A percentile compares a stretch with the other conserved stretches of the same genome.
phyloP scores from a whole-genome alignment of 2,797 vertebrate genomes.

The Meriones psammophilus region DNA sequence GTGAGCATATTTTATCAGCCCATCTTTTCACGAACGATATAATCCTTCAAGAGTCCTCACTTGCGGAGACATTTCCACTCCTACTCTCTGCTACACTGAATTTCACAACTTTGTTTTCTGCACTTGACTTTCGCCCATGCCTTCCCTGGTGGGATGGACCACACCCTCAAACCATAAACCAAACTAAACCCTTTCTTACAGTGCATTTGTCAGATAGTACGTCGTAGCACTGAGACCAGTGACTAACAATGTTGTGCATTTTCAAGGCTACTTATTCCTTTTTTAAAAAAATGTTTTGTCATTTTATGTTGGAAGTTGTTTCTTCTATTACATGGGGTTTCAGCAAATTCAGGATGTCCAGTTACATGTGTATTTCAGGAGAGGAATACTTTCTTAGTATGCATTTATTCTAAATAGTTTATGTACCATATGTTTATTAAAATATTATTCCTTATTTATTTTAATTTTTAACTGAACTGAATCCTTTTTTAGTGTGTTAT shows the following conservation, averaged over 20 bases:
- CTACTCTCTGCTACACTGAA: background rate
- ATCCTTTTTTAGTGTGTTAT: background rate
- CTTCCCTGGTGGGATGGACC: background rate
- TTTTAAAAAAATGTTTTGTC: background rate
- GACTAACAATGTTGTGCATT: background rate
- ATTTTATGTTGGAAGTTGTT: background rate
- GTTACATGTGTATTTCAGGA: constrained; percentile 35
- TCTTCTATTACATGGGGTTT: background rate
- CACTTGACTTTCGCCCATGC: background rate
- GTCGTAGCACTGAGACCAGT: background rate
- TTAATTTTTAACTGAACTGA: background rate
- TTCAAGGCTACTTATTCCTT: background rate
- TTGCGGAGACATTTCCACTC: background rate
- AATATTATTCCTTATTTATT: background rate
- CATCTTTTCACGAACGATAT: background rate
- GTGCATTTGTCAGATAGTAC: background rate
- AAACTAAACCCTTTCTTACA: background rate
- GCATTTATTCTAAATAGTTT: background rate
- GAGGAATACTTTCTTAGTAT: background rate
- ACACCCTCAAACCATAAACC: background rate
- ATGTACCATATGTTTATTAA: background rate
- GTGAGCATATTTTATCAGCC: background rate
- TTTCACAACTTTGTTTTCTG: background rate
- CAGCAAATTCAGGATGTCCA: background rate
- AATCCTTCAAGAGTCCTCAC: background rate